A percentile compares a stretch with the other conserved stretches of the same genome.
Evolutionary conservation across 1,140 invertebrate genomes (phyloP).

Genomic region (Bombus superbus): DNA sequence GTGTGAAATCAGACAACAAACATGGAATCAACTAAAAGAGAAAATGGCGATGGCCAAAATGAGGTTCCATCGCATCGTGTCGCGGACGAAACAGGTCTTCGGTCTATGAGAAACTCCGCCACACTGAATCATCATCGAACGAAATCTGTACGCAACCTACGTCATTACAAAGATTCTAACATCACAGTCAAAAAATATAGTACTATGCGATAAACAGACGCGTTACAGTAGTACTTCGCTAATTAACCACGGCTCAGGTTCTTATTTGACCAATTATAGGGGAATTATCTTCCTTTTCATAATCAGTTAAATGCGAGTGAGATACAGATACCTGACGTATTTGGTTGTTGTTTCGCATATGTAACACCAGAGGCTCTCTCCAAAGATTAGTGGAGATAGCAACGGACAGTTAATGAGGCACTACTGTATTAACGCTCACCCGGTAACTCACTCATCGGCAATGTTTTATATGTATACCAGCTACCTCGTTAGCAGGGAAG

Average conservation of each 20-base stretch:
- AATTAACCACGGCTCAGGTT: neutral
- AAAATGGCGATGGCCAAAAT: constrained; percentile 18
- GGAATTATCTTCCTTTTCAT: neutral
- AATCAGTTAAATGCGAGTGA: neutral
- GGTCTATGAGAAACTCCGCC: neutral
- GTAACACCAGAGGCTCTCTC: neutral
- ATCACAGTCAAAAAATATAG: constrained; percentile 71
- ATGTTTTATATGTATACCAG: no score
- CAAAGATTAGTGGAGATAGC: neutral
- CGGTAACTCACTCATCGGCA: constrained; percentile 13
- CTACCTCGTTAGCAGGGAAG: neutral
- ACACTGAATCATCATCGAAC: constrained; percentile 27
- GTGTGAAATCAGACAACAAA: constrained; percentile 5
- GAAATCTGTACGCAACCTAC: constrained; percentile 47
- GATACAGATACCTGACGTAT: neutral
- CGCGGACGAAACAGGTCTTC: neutral
- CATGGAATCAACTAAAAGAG: neutral
- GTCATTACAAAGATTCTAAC: constrained; percentile 61
- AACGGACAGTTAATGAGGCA: neutral
- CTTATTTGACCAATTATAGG: neutral
- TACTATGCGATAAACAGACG: constrained; percentile 54
- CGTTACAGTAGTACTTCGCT: neutral
- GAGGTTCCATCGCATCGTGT: neutral
- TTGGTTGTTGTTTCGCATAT: neutral
- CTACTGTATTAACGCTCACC: neutral